These are phyloP conservation scores for Craterocephalus amniculus DNA, from an alignment of 2,797 vertebrate genomes.

Conservation along the genomic window DNA sequence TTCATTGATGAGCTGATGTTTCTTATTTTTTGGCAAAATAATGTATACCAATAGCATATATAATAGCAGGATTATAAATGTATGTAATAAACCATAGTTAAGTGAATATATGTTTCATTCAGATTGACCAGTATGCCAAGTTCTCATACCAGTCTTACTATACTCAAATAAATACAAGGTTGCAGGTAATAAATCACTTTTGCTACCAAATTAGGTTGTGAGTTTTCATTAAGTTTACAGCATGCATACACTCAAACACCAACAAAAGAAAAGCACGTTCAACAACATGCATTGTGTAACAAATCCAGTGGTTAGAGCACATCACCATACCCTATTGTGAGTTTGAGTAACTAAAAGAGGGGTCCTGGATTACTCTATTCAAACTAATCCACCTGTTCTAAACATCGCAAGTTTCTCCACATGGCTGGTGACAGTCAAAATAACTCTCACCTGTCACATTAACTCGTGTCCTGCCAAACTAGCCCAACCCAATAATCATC, in stretches of 20 bases:
- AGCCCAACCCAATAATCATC: slow-evolving; percentile 9
- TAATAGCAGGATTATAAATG: too few relatives aligned
- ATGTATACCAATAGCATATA: too few relatives aligned
- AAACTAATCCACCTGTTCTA: neutral
- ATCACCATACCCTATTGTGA: slow-evolving; percentile 57
- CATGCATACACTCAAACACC: slow-evolving; percentile 26
- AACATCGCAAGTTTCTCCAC: slow-evolving; percentile 15
- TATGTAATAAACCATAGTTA: too few relatives aligned
- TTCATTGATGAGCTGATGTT: too few relatives aligned
- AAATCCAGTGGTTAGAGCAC: slow-evolving; percentile 59
- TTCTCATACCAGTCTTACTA: too few relatives aligned
- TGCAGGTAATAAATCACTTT: neutral
- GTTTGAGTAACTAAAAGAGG: slow-evolving; percentile 50
- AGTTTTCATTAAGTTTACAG: slow-evolving; percentile 27
- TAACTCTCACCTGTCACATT: slow-evolving; percentile 52
- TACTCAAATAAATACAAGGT: too few relatives aligned
- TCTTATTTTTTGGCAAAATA: too few relatives aligned
- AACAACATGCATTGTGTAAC: slow-evolving; percentile 61
- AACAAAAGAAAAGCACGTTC: slow-evolving; percentile 33
- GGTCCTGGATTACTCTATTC: slow-evolving; percentile 70
- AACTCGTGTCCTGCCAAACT: slow-evolving; percentile 32
- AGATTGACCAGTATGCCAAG: too few relatives aligned
- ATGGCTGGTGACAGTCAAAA: slow-evolving; percentile 40
- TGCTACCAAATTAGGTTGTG: slow-evolving; percentile 18
- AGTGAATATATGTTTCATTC: too few relatives aligned